Conservation (phyloP, 1,140 invertebrate species). For the Diorhabda carinulata region DNA sequence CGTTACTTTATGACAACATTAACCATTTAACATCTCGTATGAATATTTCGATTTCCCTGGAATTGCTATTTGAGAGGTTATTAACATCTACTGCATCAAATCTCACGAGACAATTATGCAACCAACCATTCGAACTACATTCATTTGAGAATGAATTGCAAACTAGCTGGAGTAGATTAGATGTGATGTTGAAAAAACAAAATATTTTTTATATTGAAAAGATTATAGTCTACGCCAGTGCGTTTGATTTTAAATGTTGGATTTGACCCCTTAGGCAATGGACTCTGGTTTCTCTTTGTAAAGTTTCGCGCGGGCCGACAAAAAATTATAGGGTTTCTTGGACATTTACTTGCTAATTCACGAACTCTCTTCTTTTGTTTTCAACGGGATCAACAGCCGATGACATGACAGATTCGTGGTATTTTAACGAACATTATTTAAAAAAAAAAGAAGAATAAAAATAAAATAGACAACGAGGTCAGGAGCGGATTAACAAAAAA, state of each 20-base stretch:
- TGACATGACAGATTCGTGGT: slow-evolving; percentile 2
- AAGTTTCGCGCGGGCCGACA: slow-evolving; percentile 12
- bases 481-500: too few relatives aligned
- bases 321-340: slow-evolving; percentile 13
- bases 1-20: too few relatives aligned
- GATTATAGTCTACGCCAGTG: not conserved
- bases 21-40: too few relatives aligned
- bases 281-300: slow-evolving; percentile 5
- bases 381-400: slow-evolving; percentile 5
- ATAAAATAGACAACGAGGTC: not conserved
- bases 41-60: too few relatives aligned
- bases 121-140: too few relatives aligned
- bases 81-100: too few relatives aligned
- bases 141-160: too few relatives aligned
- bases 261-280: slow-evolving; percentile 7
- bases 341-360: slow-evolving; percentile 11
- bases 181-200: too few relatives aligned
- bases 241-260: not conserved
- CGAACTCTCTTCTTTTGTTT: slow-evolving; percentile 7
- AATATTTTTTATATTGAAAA: too few relatives aligned
- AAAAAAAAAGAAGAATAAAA: slow-evolving; percentile 7
- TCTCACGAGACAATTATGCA: too few relatives aligned
- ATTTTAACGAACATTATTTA: slow-evolving; percentile 6
- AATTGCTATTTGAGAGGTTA: too few relatives aligned
- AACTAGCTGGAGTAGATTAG: too few relatives aligned